These are phyloP conservation scores for Lydus trimaculatus DNA, from an alignment of 2,888 invertebrate species.

Conservation along the genomic window DNA sequence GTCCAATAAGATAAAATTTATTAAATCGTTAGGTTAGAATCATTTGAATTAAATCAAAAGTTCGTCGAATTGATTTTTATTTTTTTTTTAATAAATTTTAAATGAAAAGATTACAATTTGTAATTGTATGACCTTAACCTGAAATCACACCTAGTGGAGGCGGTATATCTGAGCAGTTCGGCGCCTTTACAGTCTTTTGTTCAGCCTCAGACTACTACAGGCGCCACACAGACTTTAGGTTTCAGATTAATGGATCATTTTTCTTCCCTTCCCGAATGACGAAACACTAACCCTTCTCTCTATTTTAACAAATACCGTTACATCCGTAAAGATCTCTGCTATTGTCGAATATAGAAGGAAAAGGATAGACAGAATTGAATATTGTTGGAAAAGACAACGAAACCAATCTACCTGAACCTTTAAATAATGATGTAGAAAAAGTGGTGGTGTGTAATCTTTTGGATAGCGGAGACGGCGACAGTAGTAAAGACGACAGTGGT, in stretches of 20 bases:
- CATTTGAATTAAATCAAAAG: neutral
- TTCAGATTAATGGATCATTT: conserved; percentile 85
- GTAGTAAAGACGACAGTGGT: conserved; percentile 35
- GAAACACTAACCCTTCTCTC: conserved; percentile 55
- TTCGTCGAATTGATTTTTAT: neutral
- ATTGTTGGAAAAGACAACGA: conserved; percentile 17
- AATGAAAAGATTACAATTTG: too few species aligned
- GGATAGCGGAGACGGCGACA: conserved; percentile 1
- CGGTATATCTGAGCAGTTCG: conserved; percentile 44
- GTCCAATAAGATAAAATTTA: conserved; percentile 5
- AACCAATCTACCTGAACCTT: conserved; percentile 28
- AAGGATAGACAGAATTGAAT: neutral
- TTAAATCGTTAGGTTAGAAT: neutral
- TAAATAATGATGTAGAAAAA: conserved; percentile 23
- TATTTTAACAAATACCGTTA: conserved; percentile 15
- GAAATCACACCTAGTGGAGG: conserved; percentile 42
- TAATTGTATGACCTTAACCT: conserved; percentile 36
- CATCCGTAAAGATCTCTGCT: conserved; percentile 11
- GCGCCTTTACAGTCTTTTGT: conserved; percentile 55
- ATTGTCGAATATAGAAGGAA: neutral
- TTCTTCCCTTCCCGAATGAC: conserved; percentile 66
- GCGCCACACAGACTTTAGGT: conserved; percentile 82
- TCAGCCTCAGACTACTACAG: conserved; percentile 60
- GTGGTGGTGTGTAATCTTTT: neutral
- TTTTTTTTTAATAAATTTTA: too few species aligned